Evolutionary conservation across 1,140 invertebrate genomes (phyloP).

Genomic region (Aethina tumida): DNA sequence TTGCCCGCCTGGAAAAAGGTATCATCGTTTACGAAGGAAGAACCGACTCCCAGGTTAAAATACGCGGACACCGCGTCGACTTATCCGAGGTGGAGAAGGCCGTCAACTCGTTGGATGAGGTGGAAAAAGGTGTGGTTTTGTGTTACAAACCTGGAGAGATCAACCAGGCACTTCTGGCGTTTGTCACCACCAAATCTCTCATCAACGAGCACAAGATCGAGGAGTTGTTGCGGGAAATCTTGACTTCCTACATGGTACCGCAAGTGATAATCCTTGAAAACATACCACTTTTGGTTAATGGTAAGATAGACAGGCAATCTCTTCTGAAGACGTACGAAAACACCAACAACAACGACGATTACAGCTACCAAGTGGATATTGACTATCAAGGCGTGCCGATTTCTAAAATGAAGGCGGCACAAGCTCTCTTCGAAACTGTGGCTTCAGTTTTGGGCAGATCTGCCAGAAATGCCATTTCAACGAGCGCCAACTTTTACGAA

Average conservation of each 20-base stretch:
- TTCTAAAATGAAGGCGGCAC: constrained; percentile 49
- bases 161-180: constrained; percentile 61
- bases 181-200: constrained; percentile 49
- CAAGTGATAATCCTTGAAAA: constrained; percentile 60
- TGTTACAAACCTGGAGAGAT: constrained; percentile 67
- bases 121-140: constrained; percentile 49
- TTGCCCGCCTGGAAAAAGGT: constrained; percentile 61
- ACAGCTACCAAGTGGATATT: constrained; percentile 24
- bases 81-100: constrained; percentile 71
- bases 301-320: constrained; percentile 72
- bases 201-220: constrained; percentile 54
- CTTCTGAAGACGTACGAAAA: constrained; percentile 62
- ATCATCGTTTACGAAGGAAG: constrained; percentile 68
- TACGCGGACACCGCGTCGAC: constrained; percentile 75
- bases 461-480: constrained; percentile 44
- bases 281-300: constrained; percentile 71
- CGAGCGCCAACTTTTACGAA: constrained; percentile 67
- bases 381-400: constrained; percentile 48
- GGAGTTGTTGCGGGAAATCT: constrained; percentile 44
- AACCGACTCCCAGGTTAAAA: constrained; percentile 78
- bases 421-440: constrained; percentile 60
- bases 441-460: constrained; percentile 55
- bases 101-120: constrained; percentile 43
- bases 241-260: constrained; percentile 70
- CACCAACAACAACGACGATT: constrained; percentile 45